These are phyloP conservation scores for Dinoponera quadriceps DNA, from an alignment of 1,140 invertebrate species.

Conservation along the genomic window DNA sequence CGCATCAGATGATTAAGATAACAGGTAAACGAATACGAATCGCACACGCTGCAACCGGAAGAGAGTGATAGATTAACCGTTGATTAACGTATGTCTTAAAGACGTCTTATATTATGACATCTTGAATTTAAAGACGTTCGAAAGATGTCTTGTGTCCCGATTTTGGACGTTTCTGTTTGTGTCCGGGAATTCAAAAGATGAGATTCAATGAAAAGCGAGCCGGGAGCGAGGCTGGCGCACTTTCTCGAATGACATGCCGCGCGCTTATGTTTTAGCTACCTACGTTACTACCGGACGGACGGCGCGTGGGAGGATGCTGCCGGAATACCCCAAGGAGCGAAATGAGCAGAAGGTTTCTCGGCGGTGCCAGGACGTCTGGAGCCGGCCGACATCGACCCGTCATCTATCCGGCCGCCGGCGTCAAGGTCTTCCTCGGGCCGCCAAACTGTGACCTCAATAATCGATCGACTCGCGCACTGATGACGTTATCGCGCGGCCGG, in stretches of 20 bases:
- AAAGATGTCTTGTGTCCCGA: no score
- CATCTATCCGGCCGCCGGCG: not conserved
- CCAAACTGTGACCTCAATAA: slow-evolving; percentile 34
- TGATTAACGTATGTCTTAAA: no score
- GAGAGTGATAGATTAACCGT: no score
- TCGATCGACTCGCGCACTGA: slow-evolving; percentile 6
- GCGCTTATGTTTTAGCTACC: not conserved
- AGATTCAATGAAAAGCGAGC: no score
- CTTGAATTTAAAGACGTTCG: no score
- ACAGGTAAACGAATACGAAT: no score
- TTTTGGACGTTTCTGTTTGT: no score
- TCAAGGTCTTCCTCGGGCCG: not conserved
- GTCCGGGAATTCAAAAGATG: no score
- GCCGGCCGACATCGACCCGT: slow-evolving; percentile 72
- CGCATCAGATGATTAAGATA: no score
- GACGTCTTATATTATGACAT: no score
- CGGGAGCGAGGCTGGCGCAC: no score
- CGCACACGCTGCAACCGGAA: no score
- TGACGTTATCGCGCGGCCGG: not conserved
- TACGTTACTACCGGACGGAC: not conserved
- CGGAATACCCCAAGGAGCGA: not conserved
- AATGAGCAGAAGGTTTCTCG: not conserved
- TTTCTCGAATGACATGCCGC: not conserved
- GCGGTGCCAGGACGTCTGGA: slow-evolving; percentile 79
- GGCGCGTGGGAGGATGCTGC: not conserved